Evolutionary conservation across 2,797 vertebrate genomes (phyloP).

Genomic region (Onychomys leucogaster): DNA sequence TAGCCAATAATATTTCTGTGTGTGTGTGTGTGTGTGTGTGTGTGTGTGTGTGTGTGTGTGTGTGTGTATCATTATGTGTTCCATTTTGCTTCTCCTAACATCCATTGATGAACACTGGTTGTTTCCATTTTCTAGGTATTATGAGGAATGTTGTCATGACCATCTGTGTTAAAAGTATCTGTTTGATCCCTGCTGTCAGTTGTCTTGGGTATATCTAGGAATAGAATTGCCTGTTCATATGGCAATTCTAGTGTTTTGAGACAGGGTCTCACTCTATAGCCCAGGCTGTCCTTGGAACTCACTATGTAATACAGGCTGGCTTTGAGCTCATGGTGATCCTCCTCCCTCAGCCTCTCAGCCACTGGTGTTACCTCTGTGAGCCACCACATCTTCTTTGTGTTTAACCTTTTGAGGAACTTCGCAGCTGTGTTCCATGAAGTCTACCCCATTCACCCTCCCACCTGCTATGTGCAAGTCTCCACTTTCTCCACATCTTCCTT

Average conservation of each 20-base stretch:
- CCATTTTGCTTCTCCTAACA: background rate
- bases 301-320: background rate
- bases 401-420: background rate
- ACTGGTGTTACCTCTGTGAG: background rate
- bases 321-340: background rate
- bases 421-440: background rate
- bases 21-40: too few relatives aligned
- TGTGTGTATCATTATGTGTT: background rate
- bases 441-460: background rate
- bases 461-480: background rate
- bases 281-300: background rate
- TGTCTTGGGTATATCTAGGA: background rate
- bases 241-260: background rate
- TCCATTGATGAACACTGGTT: background rate
- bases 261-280: background rate
- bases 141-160: background rate
- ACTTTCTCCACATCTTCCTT: background rate
- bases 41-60: too few relatives aligned
- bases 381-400: background rate
- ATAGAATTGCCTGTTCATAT: background rate
- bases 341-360: background rate
- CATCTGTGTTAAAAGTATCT: background rate
- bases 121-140: background rate
- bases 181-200: background rate
- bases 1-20: background rate